Evolutionary conservation across 2,888 invertebrate species (phyloP).

Genomic region (Galerucella nymphaeae): DNA sequence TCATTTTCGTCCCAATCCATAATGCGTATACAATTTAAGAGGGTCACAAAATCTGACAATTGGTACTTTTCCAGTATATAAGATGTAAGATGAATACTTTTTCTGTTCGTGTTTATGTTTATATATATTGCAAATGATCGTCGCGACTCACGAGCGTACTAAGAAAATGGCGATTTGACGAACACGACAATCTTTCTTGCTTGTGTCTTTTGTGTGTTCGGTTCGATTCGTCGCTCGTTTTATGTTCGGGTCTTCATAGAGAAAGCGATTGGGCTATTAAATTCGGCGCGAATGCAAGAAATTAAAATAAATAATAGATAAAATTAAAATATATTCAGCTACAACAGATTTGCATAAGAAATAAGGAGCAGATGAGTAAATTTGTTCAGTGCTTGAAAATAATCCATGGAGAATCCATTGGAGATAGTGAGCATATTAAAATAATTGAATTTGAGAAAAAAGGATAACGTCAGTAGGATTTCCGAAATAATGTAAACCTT

Average conservation of each 20-base stretch:
- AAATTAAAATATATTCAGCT: no score
- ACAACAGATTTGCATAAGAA: no score
- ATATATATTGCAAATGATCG: not conserved
- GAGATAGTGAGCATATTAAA: no score
- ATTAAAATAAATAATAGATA: not conserved
- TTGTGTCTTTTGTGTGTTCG: not conserved
- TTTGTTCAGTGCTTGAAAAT: no score
- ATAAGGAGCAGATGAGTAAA: no score
- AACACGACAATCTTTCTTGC: not conserved
- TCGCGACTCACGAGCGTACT: not conserved
- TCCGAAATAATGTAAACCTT: no score
- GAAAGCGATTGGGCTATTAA: not conserved
- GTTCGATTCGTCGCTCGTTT: conserved; percentile 7
- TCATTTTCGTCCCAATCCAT: conserved; percentile 2
- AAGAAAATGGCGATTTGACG: conserved; percentile 1
- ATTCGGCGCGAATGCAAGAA: not conserved
- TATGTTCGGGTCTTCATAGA: not conserved
- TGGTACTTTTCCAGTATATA: not conserved
- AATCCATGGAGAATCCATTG: no score
- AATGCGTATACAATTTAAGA: not conserved
- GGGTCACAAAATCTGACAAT: not conserved
- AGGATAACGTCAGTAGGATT: no score
- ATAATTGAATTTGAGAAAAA: no score
- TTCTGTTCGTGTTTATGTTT: no score
- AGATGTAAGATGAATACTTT: not conserved